Evolutionary conservation across 2,113 vertebrate genomes (phyloP).

Genomic region (Pluvianellus socialis): DNA sequence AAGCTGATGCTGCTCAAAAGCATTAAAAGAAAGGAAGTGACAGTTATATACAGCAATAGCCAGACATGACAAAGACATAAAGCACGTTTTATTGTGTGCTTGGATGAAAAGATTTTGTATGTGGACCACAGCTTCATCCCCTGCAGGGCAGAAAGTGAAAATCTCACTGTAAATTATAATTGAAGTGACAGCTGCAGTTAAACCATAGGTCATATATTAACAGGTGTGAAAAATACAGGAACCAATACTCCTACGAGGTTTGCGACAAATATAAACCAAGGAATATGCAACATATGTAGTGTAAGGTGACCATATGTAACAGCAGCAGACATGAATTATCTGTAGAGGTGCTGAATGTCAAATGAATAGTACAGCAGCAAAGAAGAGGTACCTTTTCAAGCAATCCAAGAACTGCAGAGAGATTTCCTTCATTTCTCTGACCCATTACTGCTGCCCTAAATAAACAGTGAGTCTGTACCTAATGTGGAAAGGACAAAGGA

Average conservation of each 20-base stretch:
- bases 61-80: not conserved
- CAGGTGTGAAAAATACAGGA: not conserved
- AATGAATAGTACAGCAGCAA: not conserved
- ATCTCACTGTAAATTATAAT: not conserved
- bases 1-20: not conserved
- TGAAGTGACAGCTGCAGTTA: not conserved
- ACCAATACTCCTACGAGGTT: not conserved
- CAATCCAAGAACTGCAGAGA: not conserved
- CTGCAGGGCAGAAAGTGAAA: not conserved
- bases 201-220: not conserved
- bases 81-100: not conserved
- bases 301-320: not conserved
- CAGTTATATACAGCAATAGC: not conserved
- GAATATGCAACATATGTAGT: not conserved
- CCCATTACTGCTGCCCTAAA: not conserved
- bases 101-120: not conserved
- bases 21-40: not conserved
- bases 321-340: not conserved
- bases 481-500: not conserved
- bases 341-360: not conserved
- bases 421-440: not conserved
- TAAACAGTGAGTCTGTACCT: not conserved
- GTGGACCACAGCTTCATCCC: not conserved
- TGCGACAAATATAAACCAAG: not conserved
- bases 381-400: not conserved